phyloP scores from a whole-genome alignment of 2,113 vertebrate genomes.

The Ceuthmochares aereus region DNA sequence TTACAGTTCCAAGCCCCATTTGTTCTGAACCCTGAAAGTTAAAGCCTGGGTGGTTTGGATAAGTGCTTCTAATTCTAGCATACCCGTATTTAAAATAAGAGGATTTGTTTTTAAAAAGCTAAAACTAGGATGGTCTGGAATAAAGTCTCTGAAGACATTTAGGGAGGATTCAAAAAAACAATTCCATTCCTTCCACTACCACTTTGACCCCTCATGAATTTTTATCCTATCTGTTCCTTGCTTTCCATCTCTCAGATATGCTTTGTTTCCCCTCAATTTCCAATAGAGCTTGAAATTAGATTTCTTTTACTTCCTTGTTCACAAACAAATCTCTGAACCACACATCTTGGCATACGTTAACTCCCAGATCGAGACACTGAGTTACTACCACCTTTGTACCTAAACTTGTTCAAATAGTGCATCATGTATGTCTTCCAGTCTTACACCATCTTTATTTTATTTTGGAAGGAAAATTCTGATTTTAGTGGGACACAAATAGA shows the following conservation, averaged over 20 bases:
- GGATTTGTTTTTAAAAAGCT: constrained; percentile 42
- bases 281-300: constrained; percentile 31
- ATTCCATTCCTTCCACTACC: not conserved
- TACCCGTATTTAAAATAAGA: constrained; percentile 32
- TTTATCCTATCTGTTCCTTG: not conserved
- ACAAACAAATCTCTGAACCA: not conserved
- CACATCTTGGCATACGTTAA: not conserved
- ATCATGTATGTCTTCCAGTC: not conserved
- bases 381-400: not conserved
- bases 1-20: constrained; percentile 9
- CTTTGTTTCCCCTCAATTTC: constrained; percentile 4
- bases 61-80: constrained; percentile 50
- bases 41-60: constrained; percentile 6
- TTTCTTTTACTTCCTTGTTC: constrained; percentile 17
- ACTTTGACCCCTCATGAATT: not conserved
- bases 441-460: not conserved
- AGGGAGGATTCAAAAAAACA: constrained; percentile 18
- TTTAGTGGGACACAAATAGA: constrained; percentile 3
- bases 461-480: not conserved
- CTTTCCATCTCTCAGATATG: not conserved
- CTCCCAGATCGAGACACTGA: not conserved
- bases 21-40: constrained; percentile 12
- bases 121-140: constrained; percentile 1
- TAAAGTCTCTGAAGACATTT: not conserved
- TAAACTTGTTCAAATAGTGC: not conserved